Base-by-base conservation (phyloP, 2,113 vertebrate genomes). In the Xyrauchen texanus region DNA sequence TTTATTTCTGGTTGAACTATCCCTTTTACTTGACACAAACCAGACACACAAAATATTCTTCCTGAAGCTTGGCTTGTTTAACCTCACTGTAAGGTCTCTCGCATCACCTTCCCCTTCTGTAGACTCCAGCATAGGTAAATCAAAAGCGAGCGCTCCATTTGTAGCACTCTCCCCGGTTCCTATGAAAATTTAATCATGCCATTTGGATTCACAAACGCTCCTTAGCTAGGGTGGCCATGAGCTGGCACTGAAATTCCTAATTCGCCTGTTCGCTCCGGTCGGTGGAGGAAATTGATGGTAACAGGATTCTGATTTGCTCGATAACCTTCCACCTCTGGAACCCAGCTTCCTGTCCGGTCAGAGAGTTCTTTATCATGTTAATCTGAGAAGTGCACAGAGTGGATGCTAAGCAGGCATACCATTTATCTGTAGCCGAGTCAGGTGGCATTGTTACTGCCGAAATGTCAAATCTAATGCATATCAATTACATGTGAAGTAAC, bases 201-300 rank as follows among this genome's bases (percentile, higher is more conserved):
- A 93, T 92, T 91, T 89, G 84, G 85, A 92, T 90, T 91, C 88
- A 87, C 86, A 89, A 78, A 84, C 86, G 86, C 88, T 89, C 85
- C 84, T 86, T 85, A 81, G 85, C 85, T 84, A 90, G 87, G 42
- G 64, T 45, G n/a, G 10, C 89, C 87, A 83, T 87, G 86, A 77
- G 82, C 87, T 88, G 89, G 90, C 88, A 91, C 89, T 88, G 87
- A 89, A 90, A 90, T 91, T 89, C 89, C 86, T 91, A 88, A 91
- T 91, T 90, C 84, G 83, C 82, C 76, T 71, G 81, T 88, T 91
- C 85, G 84, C 85, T 83, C 79, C 81, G 78, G 86, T 86, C 84
- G 77, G 80, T 80, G 82, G 70, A 88, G 77, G 82, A 86, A 83
- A 86, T 86, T 87, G 88, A 88, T 84, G 86, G 88, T 86, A 91